Evolutionary conservation across 2,888 invertebrate species (phyloP).

Genomic region (Molorchus minor): DNA sequence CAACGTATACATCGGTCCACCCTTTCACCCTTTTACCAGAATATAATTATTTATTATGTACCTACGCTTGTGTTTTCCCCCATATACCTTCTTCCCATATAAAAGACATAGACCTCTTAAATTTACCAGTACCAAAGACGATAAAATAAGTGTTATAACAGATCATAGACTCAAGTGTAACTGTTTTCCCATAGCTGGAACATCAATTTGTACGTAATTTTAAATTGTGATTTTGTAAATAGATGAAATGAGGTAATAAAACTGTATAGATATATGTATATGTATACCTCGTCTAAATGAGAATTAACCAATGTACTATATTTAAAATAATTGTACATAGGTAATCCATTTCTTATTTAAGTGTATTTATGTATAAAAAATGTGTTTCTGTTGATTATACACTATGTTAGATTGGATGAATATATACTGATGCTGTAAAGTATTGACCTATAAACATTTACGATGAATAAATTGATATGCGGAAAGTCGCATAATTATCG

Average conservation of each 20-base stretch:
- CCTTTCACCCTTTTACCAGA: too few relatives aligned
- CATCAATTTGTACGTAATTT: slow-evolving; percentile 59
- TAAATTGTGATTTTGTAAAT: slow-evolving; percentile 63
- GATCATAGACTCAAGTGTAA: slow-evolving; percentile 13
- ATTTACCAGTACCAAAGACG: too few relatives aligned
- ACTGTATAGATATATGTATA: slow-evolving; percentile 48
- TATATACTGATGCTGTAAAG: too few relatives aligned
- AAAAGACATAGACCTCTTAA: too few relatives aligned
- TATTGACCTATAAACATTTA: too few relatives aligned
- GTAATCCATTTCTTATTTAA: slow-evolving; percentile 39
- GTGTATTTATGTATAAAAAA: slow-evolving; percentile 39
- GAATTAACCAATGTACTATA: slow-evolving; percentile 35
- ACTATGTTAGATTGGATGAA: slow-evolving; percentile 4
- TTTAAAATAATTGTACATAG: slow-evolving; percentile 42
- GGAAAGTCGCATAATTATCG: too few relatives aligned
- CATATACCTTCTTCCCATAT: too few relatives aligned
- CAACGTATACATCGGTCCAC: too few relatives aligned
- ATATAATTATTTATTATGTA: too few relatives aligned
- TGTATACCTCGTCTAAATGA: slow-evolving; percentile 25
- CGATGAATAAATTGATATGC: too few relatives aligned
- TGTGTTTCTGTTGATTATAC: slow-evolving; percentile 17
- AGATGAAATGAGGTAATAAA: slow-evolving; percentile 39
- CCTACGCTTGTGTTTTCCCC: too few relatives aligned
- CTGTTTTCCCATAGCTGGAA: slow-evolving; percentile 23
- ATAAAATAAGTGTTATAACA: too few relatives aligned